Evolutionary conservation across 2,888 invertebrate genomes (phyloP).

Genomic region (Brachypalpus laphriformis): DNA sequence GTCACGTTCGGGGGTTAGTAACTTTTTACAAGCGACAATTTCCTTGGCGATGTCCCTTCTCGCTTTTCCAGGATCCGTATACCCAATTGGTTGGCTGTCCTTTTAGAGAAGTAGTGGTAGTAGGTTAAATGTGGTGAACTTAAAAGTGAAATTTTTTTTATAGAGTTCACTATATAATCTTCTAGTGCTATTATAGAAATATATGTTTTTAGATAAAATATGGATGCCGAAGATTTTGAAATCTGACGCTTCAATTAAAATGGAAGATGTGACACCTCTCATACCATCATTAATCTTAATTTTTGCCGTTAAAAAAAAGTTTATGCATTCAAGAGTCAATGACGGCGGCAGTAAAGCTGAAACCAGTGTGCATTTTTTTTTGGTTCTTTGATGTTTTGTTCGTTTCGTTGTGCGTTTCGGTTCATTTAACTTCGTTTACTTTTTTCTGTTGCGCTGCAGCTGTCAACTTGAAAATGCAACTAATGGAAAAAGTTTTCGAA

Average conservation of each 20-base stretch:
- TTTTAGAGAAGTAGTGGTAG: background rate
- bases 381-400: background rate
- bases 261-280: background rate
- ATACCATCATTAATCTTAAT: constrained; percentile 17
- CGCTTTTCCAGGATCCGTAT: background rate
- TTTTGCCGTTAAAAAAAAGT: constrained; percentile 17
- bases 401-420: background rate
- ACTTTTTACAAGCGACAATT: constrained; percentile 55
- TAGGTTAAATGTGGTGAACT: constrained; percentile 10
- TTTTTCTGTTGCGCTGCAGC: background rate
- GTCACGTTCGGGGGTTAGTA: constrained; percentile 57
- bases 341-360: background rate
- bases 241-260: constrained; percentile 1
- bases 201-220: background rate
- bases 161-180: background rate
- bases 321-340: background rate
- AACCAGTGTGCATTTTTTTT: background rate
- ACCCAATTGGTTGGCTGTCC: constrained; percentile 25
- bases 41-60: constrained; percentile 14
- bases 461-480: constrained; percentile 32
- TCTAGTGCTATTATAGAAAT: background rate
- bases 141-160: constrained; percentile 11
- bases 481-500: constrained; percentile 38
- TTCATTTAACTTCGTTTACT: background rate
- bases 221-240: background rate